These are phyloP conservation scores for Aradus depressus DNA, from an alignment of 2,888 invertebrate genomes.

Conservation along the genomic window DNA sequence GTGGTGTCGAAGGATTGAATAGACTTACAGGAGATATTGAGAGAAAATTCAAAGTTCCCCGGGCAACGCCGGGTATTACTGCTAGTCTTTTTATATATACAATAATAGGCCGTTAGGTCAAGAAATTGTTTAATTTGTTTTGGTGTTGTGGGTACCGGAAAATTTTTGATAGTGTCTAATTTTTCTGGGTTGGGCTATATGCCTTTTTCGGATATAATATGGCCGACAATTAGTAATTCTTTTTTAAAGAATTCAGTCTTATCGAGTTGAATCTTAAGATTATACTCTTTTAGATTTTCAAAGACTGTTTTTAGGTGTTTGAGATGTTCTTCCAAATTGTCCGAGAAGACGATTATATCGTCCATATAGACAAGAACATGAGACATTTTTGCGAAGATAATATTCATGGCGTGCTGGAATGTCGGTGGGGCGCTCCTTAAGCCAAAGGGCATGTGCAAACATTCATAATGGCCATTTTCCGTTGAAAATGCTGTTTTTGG, in stretches of 20 bases:
- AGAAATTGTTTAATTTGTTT: constrained; percentile 28
- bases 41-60: too few relatives aligned
- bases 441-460: constrained; percentile 13
- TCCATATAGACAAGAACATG: constrained; percentile 21
- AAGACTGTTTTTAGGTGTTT: background rate
- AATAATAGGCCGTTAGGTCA: constrained; percentile 32
- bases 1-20: too few relatives aligned
- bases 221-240: constrained; percentile 14
- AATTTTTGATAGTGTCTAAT: constrained; percentile 11
- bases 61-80: too few relatives aligned
- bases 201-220: constrained; percentile 11
- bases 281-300: constrained; percentile 7
- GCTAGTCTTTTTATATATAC: too few relatives aligned
- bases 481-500: constrained; percentile 19
- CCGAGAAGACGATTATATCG: constrained; percentile 16
- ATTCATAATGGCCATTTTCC: constrained; percentile 14
- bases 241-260: constrained; percentile 21
- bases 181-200: constrained; percentile 8
- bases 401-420: constrained; percentile 15
- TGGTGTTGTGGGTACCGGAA: constrained; percentile 5
- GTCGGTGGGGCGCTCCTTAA: constrained; percentile 15
- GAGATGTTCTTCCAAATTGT: constrained; percentile 11
- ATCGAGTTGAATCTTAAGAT: constrained; percentile 19
- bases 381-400: constrained; percentile 5
- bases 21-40: too few relatives aligned